Base-by-base conservation (phyloP, 2,797 vertebrate genomes). In the Peromyscus aztecus region DNA sequence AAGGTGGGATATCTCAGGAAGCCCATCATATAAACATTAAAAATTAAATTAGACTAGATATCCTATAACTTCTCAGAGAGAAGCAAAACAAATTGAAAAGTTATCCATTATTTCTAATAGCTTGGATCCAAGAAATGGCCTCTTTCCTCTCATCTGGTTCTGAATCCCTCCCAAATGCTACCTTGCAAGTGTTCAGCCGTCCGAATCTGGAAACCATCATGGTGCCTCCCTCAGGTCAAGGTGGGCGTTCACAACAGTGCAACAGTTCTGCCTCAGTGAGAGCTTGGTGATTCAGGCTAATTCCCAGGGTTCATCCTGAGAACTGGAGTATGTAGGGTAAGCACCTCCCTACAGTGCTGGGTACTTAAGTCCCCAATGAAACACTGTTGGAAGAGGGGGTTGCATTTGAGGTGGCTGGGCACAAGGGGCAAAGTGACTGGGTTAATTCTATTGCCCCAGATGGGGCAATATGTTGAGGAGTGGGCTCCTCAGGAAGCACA, bases 21-120 rank as follows among this genome's bases (percentile, higher is more conserved):
- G 3, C 84, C 65, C 37, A 40, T 61, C 82, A 90, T 19, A 43
- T 17, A 71, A 77, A 95, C 85, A 89, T 89, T 76, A 77, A 80
- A 94, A 89, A 89, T 67, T 73, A 89, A 91, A 83, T 80, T 77
- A 85, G 88, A 95, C 49, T 46, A 86, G 43, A 69, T 31, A 73
- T 1, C 21, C 24, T 31, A 0, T 77, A 71, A 91, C 46, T 90
- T 46, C 73, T 69, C 52, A 75, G 67, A 77, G 75, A 94, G 85
- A 94, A 95, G 85, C 55, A 78, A 92, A 88, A 81, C 34, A 85
- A 88, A 81, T 43, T 13, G 46, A 88, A 67, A 73, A 37, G 21
- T 43, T 31, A 65, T 76, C 40, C 8, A 12, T 40, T 63, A 85
- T 21, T 37, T 6, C 1, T 89, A 29, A 31, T 2, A 82, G 23